Conservation (phyloP, 2,888 invertebrate genomes). For the Stegana nigrithorax region DNA sequence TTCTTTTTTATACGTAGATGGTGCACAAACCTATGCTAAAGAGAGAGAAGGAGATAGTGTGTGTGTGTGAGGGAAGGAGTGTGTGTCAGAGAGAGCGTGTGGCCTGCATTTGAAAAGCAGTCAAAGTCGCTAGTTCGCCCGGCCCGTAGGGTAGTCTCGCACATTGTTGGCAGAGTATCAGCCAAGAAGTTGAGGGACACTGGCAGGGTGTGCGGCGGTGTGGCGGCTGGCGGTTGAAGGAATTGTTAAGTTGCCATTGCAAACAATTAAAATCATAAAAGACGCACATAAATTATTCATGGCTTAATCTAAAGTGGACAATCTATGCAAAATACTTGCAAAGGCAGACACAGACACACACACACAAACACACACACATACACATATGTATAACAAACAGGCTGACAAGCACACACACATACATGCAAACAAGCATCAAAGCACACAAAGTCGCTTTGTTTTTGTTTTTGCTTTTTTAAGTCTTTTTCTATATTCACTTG, state of each 20-base stretch:
- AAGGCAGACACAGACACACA: slow-evolving; percentile 29
- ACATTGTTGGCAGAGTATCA: neutral
- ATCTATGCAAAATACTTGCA: slow-evolving; percentile 62
- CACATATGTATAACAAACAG: neutral
- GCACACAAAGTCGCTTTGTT: neutral
- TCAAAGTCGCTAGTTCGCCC: no score
- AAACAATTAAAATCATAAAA: slow-evolving; percentile 68
- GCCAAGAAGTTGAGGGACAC: neutral
- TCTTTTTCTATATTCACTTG: neutral
- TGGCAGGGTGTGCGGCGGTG: no score
- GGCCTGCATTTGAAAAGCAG: no score
- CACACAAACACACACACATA: slow-evolving; percentile 25
- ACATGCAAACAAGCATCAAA: neutral
- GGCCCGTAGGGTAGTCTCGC: no score
- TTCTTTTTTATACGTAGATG: neutral
- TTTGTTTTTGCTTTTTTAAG: slow-evolving; percentile 7
- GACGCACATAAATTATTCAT: slow-evolving; percentile 67
- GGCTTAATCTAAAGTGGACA: slow-evolving; percentile 67
- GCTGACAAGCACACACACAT: slow-evolving; percentile 15
- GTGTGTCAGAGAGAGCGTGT: no score
- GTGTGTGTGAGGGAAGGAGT: no score
- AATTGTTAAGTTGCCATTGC: slow-evolving; percentile 63
- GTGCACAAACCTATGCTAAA: neutral
- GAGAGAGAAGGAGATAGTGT: neutral
- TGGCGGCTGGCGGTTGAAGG: neutral